A percentile compares a stretch with the other conserved stretches of the same genome.
phyloP scores from a whole-genome alignment of 2,797 vertebrate genomes.

The Darevskia mixta region DNA sequence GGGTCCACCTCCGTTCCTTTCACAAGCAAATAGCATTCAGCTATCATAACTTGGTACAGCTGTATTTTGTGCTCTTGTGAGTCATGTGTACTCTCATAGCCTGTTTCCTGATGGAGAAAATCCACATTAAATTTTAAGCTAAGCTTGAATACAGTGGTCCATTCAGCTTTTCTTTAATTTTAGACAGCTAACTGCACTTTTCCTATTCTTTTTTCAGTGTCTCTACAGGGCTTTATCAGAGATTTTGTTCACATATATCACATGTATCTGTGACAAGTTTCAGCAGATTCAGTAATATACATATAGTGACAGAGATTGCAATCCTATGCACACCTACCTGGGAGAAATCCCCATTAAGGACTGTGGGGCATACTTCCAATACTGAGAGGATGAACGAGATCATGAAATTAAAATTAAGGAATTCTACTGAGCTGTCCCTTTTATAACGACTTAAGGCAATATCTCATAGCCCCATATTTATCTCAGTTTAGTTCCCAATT shows the following conservation, averaged over 20 bases:
- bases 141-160: background rate
- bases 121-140: background rate
- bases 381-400: background rate
- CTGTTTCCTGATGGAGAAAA: background rate
- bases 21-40: background rate
- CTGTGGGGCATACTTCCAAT: background rate
- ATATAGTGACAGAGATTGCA: background rate
- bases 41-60: background rate
- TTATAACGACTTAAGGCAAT: too few relatives aligned
- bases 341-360: background rate
- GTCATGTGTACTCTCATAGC: background rate
- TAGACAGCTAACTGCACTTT: background rate
- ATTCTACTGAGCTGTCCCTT: too few relatives aligned
- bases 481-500: too few relatives aligned
- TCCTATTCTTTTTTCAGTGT: background rate
- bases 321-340: background rate
- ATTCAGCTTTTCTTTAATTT: background rate
- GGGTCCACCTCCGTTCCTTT: background rate
- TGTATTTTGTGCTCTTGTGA: background rate
- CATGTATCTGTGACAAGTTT: background rate
- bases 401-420: constrained; percentile 4
- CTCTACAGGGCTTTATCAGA: background rate
- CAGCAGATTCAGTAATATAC: background rate
- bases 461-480: too few relatives aligned
- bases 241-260: background rate